Percentiles rank a stretch among this genome's conserved stretches.
These are phyloP conservation scores for Taphrorychus bicolor DNA, from an alignment of 2,888 invertebrate genomes.

Conservation along the genomic window DNA sequence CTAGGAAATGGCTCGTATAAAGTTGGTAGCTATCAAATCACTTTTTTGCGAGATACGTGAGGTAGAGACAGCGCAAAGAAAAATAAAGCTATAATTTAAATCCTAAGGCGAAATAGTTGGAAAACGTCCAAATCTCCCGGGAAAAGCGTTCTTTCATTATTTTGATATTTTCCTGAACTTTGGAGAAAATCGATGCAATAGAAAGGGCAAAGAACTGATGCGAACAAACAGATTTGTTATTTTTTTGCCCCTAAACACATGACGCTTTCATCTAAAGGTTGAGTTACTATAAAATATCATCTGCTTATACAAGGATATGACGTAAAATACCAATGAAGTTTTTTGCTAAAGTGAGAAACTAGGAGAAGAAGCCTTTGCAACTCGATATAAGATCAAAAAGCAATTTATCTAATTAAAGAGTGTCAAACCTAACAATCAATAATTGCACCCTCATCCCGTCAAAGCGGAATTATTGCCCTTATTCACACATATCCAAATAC, in stretches of 20 bases:
- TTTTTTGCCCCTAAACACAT: neutral
- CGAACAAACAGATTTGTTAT: neutral
- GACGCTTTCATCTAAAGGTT: neutral
- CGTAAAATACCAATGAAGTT: too few species aligned
- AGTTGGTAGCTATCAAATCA: neutral
- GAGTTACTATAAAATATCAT: neutral
- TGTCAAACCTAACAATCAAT: neutral
- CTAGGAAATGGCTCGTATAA: too few species aligned
- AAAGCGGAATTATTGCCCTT: neutral
- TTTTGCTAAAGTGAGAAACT: neutral
- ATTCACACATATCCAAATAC: neutral
- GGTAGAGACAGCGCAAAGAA: neutral
- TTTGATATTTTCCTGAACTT: conserved; percentile 32
- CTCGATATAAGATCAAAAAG: too few species aligned
- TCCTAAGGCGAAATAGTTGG: conserved; percentile 8
- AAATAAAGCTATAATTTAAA: neutral
- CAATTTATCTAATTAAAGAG: too few species aligned
- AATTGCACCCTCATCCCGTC: neutral
- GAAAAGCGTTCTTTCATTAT: conserved; percentile 20
- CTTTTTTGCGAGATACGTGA: neutral
- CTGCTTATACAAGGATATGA: too few species aligned
- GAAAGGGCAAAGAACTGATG: conserved; percentile 29
- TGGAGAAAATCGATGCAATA: conserved; percentile 20
- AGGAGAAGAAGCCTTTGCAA: neutral
- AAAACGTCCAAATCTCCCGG: conserved; percentile 18